phyloP scores from a whole-genome alignment of 2,888 invertebrate species.

The Subacronicta megacephala region DNA sequence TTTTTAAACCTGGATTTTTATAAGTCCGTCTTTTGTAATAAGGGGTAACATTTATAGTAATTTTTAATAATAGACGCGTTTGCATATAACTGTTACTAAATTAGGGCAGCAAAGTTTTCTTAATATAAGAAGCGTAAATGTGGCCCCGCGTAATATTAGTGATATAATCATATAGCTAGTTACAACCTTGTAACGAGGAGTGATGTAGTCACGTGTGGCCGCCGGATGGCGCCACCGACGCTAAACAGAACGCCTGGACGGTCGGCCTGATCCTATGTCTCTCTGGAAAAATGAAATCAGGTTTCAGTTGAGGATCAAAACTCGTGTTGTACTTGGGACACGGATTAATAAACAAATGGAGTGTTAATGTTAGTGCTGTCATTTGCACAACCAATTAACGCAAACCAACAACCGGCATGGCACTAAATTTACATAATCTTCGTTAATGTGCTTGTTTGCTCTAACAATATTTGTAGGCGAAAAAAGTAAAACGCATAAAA shows the following conservation, averaged over 20 bases:
- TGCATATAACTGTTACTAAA: not conserved
- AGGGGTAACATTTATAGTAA: not conserved
- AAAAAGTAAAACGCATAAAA: too few relatives aligned
- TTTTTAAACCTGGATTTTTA: too few relatives aligned
- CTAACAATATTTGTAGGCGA: too few relatives aligned
- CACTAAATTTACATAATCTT: too few relatives aligned
- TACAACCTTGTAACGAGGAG: slow-evolving; percentile 47
- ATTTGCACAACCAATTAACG: too few relatives aligned
- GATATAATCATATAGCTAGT: slow-evolving; percentile 50
- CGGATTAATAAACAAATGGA: not conserved
- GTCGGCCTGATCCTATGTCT: slow-evolving; percentile 59
- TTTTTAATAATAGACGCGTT: not conserved
- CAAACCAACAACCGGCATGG: too few relatives aligned
- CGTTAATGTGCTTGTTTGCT: too few relatives aligned
- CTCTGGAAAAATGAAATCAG: slow-evolving; percentile 50
- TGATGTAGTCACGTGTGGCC: slow-evolving; percentile 30
- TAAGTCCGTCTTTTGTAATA: too few relatives aligned
- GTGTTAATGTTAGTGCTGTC: too few relatives aligned
- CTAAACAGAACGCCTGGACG: slow-evolving; percentile 22
- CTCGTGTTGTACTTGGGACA: not conserved
- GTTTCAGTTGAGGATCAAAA: slow-evolving; percentile 3
- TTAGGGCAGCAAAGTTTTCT: slow-evolving; percentile 11
- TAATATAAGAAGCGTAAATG: slow-evolving; percentile 31
- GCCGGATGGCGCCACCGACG: slow-evolving; percentile 20
- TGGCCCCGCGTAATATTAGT: slow-evolving; percentile 42